Evolutionary conservation across 2,797 vertebrate species (phyloP).

Genomic region (Silurus aristotelis): DNA sequence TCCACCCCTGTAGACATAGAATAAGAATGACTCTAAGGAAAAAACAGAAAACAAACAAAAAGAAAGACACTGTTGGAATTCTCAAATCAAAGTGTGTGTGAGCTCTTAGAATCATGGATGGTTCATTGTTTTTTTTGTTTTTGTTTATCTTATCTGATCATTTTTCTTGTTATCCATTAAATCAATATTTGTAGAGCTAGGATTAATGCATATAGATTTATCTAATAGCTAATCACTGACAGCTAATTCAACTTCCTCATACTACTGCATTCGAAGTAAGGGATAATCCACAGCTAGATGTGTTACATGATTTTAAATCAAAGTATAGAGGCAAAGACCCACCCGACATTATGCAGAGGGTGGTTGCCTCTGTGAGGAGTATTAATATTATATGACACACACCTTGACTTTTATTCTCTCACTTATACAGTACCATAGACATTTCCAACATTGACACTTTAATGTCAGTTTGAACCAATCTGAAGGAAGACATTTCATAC

Average conservation of each 20-base stretch:
- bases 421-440: no score
- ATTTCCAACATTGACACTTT: no score
- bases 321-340: no score
- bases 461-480: no score
- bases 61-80: not conserved
- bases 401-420: no score
- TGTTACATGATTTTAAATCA: no score
- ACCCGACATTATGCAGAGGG: no score
- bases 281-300: no score
- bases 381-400: no score
- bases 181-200: not conserved
- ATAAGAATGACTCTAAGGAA: constrained; percentile 2
- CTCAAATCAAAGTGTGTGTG: not conserved
- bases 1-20: not conserved
- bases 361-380: no score
- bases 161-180: constrained; percentile 31
- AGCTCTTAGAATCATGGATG: not conserved
- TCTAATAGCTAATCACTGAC: not conserved
- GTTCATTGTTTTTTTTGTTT: not conserved
- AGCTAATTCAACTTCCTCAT: constrained; percentile 26
- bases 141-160: constrained; percentile 3
- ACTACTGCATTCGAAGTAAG: not conserved
- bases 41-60: not conserved
- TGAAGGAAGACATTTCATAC: no score
- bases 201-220: constrained; percentile 36